Conservation (phyloP, 2,888 invertebrate genomes). For the Dascillus cervinus region DNA sequence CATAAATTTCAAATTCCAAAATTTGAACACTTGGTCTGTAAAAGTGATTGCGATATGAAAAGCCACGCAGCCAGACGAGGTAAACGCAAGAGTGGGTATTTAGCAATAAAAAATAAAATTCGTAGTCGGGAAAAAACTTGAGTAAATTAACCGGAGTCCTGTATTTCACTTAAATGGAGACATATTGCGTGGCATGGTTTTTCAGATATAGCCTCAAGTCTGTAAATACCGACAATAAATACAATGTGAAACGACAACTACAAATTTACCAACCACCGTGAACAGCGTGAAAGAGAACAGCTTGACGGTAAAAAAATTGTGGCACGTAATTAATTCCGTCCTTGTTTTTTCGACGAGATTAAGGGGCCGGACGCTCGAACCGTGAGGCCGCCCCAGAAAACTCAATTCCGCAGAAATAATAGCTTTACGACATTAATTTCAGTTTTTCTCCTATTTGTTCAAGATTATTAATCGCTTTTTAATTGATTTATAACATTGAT, state of each 20-base stretch:
- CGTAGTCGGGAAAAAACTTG: too few species aligned
- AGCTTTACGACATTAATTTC: conserved; percentile 17
- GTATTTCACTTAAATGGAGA: conserved; percentile 15
- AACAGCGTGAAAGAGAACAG: conserved; percentile 11
- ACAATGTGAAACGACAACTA: conserved; percentile 13
- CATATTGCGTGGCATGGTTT: conserved; percentile 14
- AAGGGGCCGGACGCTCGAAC: conserved; percentile 6
- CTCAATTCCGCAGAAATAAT: conserved; percentile 19
- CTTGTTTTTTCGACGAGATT: conserved; percentile 2
- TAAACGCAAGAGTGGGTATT: too few species aligned
- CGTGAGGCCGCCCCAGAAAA: conserved; percentile 18
- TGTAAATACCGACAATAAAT: conserved; percentile 15
- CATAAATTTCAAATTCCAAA: too few species aligned
- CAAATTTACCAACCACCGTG: conserved; percentile 19
- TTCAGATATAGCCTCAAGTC: conserved; percentile 11
- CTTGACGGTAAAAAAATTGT: conserved; percentile 3
- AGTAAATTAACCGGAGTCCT: too few species aligned
- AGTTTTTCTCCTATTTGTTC: conserved; percentile 30
- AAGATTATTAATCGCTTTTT: conserved; percentile 39
- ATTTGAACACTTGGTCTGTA: too few species aligned
- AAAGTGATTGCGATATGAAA: too few species aligned
- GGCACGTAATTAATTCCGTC: conserved; percentile 7
- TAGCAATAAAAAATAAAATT: too few species aligned
- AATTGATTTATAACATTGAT: conserved; percentile 36
- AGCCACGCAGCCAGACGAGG: too few species aligned